phyloP scores from a whole-genome alignment of 2,888 invertebrate species.

The Steinernema scapterisci region DNA sequence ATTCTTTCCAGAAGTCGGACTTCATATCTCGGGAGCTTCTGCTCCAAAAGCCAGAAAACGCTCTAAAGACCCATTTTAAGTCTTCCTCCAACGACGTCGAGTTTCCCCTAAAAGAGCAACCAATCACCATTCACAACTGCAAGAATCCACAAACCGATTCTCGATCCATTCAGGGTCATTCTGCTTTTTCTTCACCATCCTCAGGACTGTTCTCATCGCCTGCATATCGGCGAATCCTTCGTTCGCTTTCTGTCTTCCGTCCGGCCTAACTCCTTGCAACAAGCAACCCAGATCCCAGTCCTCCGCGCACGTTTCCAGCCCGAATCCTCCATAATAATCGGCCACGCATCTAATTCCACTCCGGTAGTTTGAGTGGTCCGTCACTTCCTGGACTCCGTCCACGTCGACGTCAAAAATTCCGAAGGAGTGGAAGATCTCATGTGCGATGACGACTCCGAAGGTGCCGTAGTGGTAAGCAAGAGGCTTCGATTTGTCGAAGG shows the following conservation, averaged over 20 bases:
- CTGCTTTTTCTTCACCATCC: not conserved
- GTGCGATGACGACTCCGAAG: not conserved
- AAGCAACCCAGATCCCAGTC: no score
- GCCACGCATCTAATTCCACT: not conserved
- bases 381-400: not conserved
- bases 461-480: not conserved
- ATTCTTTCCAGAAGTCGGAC: not conserved
- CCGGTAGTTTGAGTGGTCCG: not conserved
- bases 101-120: not conserved
- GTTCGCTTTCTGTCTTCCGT: not conserved
- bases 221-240: not conserved
- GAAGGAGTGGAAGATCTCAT: not conserved
- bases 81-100: not conserved
- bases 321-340: not conserved
- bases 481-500: no score
- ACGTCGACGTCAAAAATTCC: not conserved
- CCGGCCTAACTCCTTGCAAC: not conserved
- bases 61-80: not conserved
- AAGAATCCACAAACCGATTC: not conserved
- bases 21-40: not conserved
- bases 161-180: not conserved
- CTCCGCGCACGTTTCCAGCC: no score
- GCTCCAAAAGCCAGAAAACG: not conserved
- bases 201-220: not conserved
- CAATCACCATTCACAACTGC: not conserved